Percentiles rank a stretch among this genome's conserved stretches.
phyloP scores from a whole-genome alignment of 2,797 vertebrate genomes.

The Danio tinwini region DNA sequence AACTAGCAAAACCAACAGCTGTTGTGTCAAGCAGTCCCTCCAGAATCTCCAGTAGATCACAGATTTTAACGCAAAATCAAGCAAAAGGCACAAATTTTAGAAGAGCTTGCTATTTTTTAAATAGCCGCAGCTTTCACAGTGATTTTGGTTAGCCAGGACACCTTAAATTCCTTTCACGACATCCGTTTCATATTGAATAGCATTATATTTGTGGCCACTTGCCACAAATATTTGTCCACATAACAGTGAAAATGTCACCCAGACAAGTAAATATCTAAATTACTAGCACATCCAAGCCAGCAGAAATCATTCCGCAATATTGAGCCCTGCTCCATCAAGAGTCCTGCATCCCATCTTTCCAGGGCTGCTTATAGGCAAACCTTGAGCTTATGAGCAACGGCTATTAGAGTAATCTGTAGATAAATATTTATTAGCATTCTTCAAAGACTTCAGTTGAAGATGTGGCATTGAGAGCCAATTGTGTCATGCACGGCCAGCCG shows the following conservation, averaged over 20 bases:
- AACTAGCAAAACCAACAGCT: no score
- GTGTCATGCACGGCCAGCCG: slow-evolving; percentile 44
- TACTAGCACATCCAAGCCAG: background rate
- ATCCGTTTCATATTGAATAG: no score
- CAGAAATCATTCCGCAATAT: background rate
- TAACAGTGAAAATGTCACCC: background rate
- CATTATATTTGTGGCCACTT: no score
- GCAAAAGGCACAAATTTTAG: no score
- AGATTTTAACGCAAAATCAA: no score
- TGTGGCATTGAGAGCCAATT: slow-evolving; percentile 59
- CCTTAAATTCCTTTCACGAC: no score
- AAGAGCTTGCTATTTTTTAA: no score
- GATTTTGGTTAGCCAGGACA: no score
- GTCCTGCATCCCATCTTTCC: slow-evolving; percentile 9
- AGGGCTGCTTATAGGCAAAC: slow-evolving; percentile 24
- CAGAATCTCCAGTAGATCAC: no score
- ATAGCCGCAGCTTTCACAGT: no score
- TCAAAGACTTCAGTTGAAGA: slow-evolving; percentile 36
- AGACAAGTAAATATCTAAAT: background rate
- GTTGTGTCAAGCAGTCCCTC: no score
- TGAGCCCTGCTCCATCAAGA: background rate
- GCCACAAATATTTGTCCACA: background rate
- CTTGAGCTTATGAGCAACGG: slow-evolving; percentile 28
- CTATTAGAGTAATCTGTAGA: slow-evolving; percentile 32
- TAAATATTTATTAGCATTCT: slow-evolving; percentile 48